Percentiles rank a stretch among this genome's conserved stretches.
Conservation (phyloP, 2,113 vertebrate species). For the Ameiurus melas region DNA sequence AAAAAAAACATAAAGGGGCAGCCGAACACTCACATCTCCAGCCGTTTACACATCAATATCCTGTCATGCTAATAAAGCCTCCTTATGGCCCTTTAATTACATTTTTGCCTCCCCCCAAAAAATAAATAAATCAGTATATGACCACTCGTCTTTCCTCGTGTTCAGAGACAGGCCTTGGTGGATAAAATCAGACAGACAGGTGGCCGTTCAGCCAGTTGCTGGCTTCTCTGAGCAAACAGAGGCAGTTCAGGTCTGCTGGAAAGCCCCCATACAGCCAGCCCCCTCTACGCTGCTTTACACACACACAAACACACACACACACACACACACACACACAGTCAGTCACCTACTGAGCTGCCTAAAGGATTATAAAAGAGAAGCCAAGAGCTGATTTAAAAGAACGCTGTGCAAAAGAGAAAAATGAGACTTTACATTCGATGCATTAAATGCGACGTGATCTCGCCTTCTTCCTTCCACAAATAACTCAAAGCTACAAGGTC, state of each 20-base stretch:
- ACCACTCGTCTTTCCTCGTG: slow-evolving; percentile 35
- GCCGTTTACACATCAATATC: slow-evolving; percentile 57
- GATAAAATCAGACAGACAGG: slow-evolving; percentile 74
- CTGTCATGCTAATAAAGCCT: slow-evolving; percentile 57
- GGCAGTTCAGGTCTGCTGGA: slow-evolving; percentile 62
- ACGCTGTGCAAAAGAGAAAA: slow-evolving; percentile 1
- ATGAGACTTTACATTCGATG: background rate
- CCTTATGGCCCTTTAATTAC: slow-evolving; percentile 68
- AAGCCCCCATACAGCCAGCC: slow-evolving; percentile 66
- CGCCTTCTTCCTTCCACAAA: background rate
- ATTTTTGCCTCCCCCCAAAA: slow-evolving; percentile 31
- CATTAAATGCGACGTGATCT: slow-evolving; percentile 5
- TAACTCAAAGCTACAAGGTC: background rate
- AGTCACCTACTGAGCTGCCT: slow-evolving; percentile 70
- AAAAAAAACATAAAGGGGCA: slow-evolving; percentile 30
- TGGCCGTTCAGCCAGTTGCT: slow-evolving; percentile 73
- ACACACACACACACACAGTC: slow-evolving; percentile 60
- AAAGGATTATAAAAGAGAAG: slow-evolving; percentile 61
- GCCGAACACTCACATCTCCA: slow-evolving; percentile 50
- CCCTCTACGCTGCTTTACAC: slow-evolving; percentile 30
- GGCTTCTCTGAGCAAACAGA: slow-evolving; percentile 60
- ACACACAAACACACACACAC: slow-evolving; percentile 45
- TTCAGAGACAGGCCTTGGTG: slow-evolving; percentile 47
- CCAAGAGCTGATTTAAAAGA: slow-evolving; percentile 32
- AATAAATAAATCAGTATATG: slow-evolving; percentile 3